phyloP scores from a whole-genome alignment of 2,113 vertebrate genomes.

The Percopsis transmontana region DNA sequence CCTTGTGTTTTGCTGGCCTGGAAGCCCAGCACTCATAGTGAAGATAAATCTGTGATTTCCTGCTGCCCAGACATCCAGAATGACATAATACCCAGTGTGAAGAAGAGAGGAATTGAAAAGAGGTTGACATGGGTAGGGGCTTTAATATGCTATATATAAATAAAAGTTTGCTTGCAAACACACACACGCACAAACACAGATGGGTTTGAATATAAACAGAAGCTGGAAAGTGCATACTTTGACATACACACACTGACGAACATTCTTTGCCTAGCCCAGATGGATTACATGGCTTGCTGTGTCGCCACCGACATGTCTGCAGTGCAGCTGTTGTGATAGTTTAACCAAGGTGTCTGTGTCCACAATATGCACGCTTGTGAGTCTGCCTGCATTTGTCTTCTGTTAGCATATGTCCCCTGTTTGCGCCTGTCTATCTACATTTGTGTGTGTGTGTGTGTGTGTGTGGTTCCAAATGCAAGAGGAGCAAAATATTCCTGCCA shows the following conservation, averaged over 20 bases:
- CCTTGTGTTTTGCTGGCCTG: constrained; percentile 35
- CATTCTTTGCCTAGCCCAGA: constrained; percentile 50
- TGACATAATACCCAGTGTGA: constrained; percentile 16
- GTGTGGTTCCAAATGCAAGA: constrained; percentile 3
- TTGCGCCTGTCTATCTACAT: neutral
- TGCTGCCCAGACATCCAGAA: constrained; percentile 34
- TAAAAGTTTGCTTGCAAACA: neutral
- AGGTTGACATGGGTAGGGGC: constrained; percentile 51
- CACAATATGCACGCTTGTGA: neutral
- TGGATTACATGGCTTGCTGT: constrained; percentile 68
- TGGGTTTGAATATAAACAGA: constrained; percentile 60
- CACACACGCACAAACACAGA: constrained; percentile 58
- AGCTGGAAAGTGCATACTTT: constrained; percentile 29
- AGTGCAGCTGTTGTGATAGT: constrained; percentile 66
- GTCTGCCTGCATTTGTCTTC: neutral
- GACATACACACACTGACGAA: constrained; percentile 39
- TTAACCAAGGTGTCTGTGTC: constrained; percentile 17
- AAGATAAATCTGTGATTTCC: constrained; percentile 56
- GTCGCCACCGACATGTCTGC: constrained; percentile 67
- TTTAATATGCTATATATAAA: constrained; percentile 42
- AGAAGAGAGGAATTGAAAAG: neutral
- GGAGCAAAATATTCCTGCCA: constrained; percentile 22
- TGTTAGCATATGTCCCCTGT: neutral
- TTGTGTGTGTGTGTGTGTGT: neutral
- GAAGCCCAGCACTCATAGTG: constrained; percentile 28